Base-by-base conservation (phyloP, 2,113 vertebrate species). In the Calidris pygmaea region DNA sequence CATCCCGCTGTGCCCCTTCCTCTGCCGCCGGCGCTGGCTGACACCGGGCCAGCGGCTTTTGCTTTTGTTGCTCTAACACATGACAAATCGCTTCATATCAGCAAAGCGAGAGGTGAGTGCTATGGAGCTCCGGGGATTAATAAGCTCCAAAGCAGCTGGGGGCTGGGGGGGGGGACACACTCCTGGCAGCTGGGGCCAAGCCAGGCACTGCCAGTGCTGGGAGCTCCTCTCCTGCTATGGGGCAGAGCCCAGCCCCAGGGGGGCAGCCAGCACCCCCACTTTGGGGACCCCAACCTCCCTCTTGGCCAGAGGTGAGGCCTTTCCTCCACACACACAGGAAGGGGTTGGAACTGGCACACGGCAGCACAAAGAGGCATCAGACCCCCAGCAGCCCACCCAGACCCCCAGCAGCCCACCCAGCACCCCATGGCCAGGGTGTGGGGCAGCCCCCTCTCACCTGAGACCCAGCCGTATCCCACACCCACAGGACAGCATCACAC, bases 401-500 rank as follows among this genome's bases (percentile, higher is more conserved):
- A 43, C 6, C 39, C 30, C 23, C 20, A 5, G 17, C 23, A 85
- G n/a, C 55, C 30, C 71, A 29, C 24, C 43, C 65, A 34, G 37
- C 7, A 1, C 14, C 20, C 37, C 26, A 0, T 0, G 1, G 4
- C 56, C 56, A n/a, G 1, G 1, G n/a, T 3, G 3, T 2, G 0
- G 58, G 34, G 6, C 48, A 26, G 3, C 39, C 37, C 39, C 53
- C 4, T 0, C 90, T 95, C 24, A 75, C 78, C 88, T 24, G 18
- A 5, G 10, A 56, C 19, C 26, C 2, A 0, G 1, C 18, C 6
- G 0, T 2, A 1, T 14, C 85, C 66, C 26, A 10, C 52, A 63
- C 12, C 14, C 16, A 2, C 12, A 3, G 16, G 6, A 2, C 66
- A 41, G 24, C 9, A 48, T 1, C 77, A 8, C 11, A 6, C 29